Base-by-base conservation (phyloP, 2,888 invertebrate genomes). In the Leucozona laternaria region DNA sequence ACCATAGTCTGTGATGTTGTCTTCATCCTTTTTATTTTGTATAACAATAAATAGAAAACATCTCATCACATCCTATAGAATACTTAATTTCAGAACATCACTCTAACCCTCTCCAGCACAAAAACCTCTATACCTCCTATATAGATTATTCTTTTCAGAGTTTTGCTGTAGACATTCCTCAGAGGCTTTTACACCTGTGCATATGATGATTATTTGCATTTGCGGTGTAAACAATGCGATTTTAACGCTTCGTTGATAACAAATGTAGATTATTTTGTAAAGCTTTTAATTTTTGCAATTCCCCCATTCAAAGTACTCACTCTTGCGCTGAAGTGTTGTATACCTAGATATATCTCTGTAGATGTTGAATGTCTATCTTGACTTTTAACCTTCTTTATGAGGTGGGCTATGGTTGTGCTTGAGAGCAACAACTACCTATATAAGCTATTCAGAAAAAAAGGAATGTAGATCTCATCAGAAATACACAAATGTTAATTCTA, bases 261-360 rank as follows among this genome's bases (percentile, higher is more conserved):
- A 76, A 76, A 84, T 79, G 58, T 64, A 76, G 76, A 84, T 84
- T 76, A 84, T 71, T 79, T 71, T 79, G 79, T 76, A 40, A 80
- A 60, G 76, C 75, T 84, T 84, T 84, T 84, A 80, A 84, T 84
- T 84, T 60, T 80, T 76, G 34, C 71, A 84, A 84, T 76, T 72
- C 80, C 71, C 76, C 80, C 71, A 64, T 58, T 76, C 75, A 57
- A 62, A 58, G 43, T 79, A 55, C 58, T 57, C 48, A 43, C 40
- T 55, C 17, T 22, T 34, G 25, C 17, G 40, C 11, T 45, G 45
- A 64, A 64, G 17, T 64, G 43, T 28, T 62, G 43, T 62, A 37
- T 1, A 37, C 13, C 2, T 13, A 15, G 5, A 40, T 43, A 43
- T 17, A 10, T 8, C 7, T 43, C n/a, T 43, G 43, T 10, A n/a